phyloP scores from a whole-genome alignment of 2,113 vertebrate species.

The Gasterosteus nipponicus region DNA sequence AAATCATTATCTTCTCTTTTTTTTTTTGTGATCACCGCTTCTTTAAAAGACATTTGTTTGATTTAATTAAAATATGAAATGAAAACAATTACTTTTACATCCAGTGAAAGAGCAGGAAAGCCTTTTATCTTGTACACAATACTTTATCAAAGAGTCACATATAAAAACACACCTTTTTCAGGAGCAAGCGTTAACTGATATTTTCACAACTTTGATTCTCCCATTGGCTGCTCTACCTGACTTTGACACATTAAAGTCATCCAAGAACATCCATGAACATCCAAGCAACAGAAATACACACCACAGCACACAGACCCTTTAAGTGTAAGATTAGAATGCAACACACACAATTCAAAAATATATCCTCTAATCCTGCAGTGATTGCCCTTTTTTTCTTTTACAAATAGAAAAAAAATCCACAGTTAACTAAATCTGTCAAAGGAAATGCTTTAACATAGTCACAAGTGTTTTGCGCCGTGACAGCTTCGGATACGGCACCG shows the following conservation, averaged over 20 bases:
- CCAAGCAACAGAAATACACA: constrained; percentile 71
- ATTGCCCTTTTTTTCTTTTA: constrained; percentile 48
- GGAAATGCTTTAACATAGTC: constrained; percentile 58
- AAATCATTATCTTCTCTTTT: constrained; percentile 49
- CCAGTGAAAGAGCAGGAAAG: constrained; percentile 62
- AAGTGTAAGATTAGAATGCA: constrained; percentile 67
- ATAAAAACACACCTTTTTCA: constrained; percentile 73
- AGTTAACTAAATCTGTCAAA: constrained; percentile 49
- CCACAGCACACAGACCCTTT: constrained; percentile 71
- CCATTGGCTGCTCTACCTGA: constrained; percentile 38
- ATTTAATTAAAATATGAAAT: constrained; percentile 64
- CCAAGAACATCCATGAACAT: constrained; percentile 54
- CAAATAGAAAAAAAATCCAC: constrained; percentile 74
- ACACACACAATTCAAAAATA: constrained; percentile 78
- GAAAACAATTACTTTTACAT: constrained; percentile 25
- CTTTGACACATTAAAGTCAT: constrained; percentile 52
- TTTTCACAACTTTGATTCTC: constrained; percentile 41
- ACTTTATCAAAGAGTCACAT: constrained; percentile 84
- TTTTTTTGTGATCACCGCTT: constrained; percentile 56
- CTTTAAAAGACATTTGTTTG: constrained; percentile 63
- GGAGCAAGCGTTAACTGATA: constrained; percentile 46
- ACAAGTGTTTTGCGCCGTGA: constrained; percentile 63
- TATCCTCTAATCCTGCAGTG: constrained; percentile 68
- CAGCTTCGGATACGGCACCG: constrained; percentile 42
- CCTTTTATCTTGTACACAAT: constrained; percentile 74